Base-by-base conservation (phyloP, 2,888 invertebrate genomes). In the Corbicula japonica region DNA sequence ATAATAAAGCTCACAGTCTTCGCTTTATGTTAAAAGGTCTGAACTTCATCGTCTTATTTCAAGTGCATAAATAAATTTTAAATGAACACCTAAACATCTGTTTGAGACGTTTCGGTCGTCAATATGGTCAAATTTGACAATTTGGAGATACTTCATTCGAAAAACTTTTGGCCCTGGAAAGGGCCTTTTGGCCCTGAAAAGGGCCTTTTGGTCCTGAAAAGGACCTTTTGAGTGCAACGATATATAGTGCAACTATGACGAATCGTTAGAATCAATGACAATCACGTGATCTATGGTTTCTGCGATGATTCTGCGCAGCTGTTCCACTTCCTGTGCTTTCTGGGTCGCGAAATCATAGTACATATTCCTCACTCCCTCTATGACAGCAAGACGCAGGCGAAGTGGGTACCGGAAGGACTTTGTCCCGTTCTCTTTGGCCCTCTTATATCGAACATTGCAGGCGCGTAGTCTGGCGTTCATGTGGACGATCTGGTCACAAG, bases 401-500 rank as follows among this genome's bases (percentile, higher is more conserved):
- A 89, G 76, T 28, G 76, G 83, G 80, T 90, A 90, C 32, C 89
- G 86, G 80, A 88, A 88, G 0, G 87, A 76, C 18, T 87, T 72
- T 48, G 68, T 62, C 65, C 88, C 86, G 32, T 74, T 75, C 30
- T 63, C 56, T 73, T 76, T 81, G 30, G 89, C 89, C 21, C 76
- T 76, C 52, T 84, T 82, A 80, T 90, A 90, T 8, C 90, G 82
- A 41, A 68, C 46, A 48, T 73, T 61, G 38, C 86, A 61, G 18
- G 75, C 84, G 23, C 80, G 73, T 34, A 90, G 78, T 23, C 82
- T 76, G 18, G 74, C 73, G 83, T 88, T 87, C 30, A 90, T 75
- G 26, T 86, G 77, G 1, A 86, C 75, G 34, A 89, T 88, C 79
- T 90, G 90, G 41, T 86, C 84, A 65, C 90, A 89, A 0, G 89